phyloP scores from a whole-genome alignment of 2,888 invertebrate genomes.

The Morpho helenor region DNA sequence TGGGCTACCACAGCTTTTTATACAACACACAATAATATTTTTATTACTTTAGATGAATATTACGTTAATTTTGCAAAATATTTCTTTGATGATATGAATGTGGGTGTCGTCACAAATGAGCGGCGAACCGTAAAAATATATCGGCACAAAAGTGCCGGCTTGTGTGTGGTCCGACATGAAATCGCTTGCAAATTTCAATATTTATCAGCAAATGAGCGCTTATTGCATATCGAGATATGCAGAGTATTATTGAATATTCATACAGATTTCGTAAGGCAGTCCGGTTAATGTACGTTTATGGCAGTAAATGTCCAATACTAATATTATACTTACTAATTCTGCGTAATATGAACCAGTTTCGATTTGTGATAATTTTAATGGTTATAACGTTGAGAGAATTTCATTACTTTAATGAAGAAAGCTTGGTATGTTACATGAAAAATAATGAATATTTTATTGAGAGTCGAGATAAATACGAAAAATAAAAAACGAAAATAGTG shows the following conservation, averaged over 20 bases:
- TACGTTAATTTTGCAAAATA: no score
- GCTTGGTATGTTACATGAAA: no score
- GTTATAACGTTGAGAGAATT: no score
- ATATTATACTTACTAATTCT: slow-evolving; percentile 6
- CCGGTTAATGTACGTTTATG: slow-evolving; percentile 17
- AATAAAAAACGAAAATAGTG: no score
- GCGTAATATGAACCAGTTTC: no score
- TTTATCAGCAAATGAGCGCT: slow-evolving; percentile 60
- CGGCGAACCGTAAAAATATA: slow-evolving; percentile 52
- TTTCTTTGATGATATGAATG: slow-evolving; percentile 34
- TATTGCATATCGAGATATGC: slow-evolving; percentile 45
- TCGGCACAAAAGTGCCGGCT: slow-evolving; percentile 44
- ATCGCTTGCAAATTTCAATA: slow-evolving; percentile 55
- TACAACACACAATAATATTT: not conserved
- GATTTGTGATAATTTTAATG: no score
- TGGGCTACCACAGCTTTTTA: no score
- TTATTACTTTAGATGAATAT: no score
- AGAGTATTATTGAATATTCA: slow-evolving; percentile 46
- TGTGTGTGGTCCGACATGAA: slow-evolving; percentile 62
- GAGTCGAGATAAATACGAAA: no score
- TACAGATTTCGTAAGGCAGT: slow-evolving; percentile 21
- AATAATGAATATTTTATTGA: no score
- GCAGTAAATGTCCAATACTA: slow-evolving; percentile 6
- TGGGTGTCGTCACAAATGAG: slow-evolving; percentile 46
- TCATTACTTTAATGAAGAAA: no score